A percentile compares a stretch with the other conserved stretches of the same genome.
phyloP scores from a whole-genome alignment of 2,113 vertebrate species.

The Thalassarche chlororhynchos region DNA sequence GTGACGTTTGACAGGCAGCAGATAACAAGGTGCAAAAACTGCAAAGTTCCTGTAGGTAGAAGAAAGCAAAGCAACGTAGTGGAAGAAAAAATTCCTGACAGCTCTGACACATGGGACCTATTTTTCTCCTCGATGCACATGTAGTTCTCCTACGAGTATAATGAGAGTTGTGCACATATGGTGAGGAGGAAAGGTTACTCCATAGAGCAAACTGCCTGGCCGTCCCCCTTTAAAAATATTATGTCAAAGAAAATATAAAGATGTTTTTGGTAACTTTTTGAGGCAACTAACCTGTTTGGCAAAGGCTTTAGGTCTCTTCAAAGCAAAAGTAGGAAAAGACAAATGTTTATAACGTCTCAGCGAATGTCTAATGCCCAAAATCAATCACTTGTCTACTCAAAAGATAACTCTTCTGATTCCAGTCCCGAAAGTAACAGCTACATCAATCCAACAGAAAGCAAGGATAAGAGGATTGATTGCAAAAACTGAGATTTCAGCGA shows the following conservation, averaged over 20 bases:
- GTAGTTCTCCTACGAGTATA: background rate
- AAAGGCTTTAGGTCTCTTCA: background rate
- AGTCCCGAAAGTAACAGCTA: slow-evolving; percentile 20
- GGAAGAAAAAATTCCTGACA: slow-evolving; percentile 58
- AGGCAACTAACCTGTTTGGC: background rate
- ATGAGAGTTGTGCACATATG: background rate
- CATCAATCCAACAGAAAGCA: slow-evolving; percentile 28
- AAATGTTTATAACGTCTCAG: slow-evolving; percentile 36
- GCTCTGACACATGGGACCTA: slow-evolving; percentile 25
- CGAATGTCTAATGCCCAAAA: slow-evolving; percentile 33
- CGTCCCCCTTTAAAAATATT: background rate
- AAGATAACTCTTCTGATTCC: background rate
- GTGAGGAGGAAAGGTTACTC: background rate
- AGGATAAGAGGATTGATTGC: slow-evolving; percentile 33
- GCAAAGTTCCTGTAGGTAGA: slow-evolving; percentile 25
- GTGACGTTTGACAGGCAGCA: slow-evolving; percentile 20
- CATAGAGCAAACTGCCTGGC: background rate
- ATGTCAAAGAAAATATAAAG: background rate
- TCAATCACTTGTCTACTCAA: slow-evolving; percentile 25
- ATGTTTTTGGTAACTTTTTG: background rate
- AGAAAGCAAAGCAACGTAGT: slow-evolving; percentile 42
- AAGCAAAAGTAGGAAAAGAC: background rate
- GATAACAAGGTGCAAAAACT: slow-evolving; percentile 37
- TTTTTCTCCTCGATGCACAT: slow-evolving; percentile 36
- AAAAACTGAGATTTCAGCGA: slow-evolving; percentile 16